A percentile compares a stretch with the other conserved stretches of the same genome.
phyloP scores from a whole-genome alignment of 2,888 invertebrate genomes.

The Abrostola triplasia region DNA sequence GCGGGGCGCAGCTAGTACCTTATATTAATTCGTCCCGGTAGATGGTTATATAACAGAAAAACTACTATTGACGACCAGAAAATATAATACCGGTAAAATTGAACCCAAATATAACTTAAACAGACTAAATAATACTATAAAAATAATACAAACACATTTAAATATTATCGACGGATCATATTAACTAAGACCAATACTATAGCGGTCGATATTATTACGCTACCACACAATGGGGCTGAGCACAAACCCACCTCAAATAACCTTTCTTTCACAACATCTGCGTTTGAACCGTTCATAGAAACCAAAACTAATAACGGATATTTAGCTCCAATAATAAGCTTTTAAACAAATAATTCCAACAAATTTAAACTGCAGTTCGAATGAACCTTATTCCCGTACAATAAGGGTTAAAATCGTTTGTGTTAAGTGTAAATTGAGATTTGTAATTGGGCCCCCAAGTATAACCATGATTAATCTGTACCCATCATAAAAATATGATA shows the following conservation, averaged over 20 bases:
- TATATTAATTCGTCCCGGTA: no score
- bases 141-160: neutral
- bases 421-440: neutral
- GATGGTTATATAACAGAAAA: no score
- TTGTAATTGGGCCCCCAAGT: constrained; percentile 41
- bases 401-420: constrained; percentile 25
- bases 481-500: constrained; percentile 61
- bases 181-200: neutral
- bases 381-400: neutral
- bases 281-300: constrained; percentile 44
- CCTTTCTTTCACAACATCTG: constrained; percentile 46
- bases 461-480: constrained; percentile 48
- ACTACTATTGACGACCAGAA: no score
- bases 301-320: constrained; percentile 56
- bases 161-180: neutral
- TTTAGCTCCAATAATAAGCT: constrained; percentile 54
- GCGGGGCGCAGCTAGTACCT: no score
- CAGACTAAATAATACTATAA: no score
- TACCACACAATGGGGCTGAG: constrained; percentile 15
- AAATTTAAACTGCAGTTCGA: neutral
- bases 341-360: constrained; percentile 51
- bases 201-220: constrained; percentile 38
- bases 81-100: no score
- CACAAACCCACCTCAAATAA: constrained; percentile 34
- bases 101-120: no score